Base-by-base conservation (phyloP, 2,888 invertebrate species). In the Cephonodes hylas region DNA sequence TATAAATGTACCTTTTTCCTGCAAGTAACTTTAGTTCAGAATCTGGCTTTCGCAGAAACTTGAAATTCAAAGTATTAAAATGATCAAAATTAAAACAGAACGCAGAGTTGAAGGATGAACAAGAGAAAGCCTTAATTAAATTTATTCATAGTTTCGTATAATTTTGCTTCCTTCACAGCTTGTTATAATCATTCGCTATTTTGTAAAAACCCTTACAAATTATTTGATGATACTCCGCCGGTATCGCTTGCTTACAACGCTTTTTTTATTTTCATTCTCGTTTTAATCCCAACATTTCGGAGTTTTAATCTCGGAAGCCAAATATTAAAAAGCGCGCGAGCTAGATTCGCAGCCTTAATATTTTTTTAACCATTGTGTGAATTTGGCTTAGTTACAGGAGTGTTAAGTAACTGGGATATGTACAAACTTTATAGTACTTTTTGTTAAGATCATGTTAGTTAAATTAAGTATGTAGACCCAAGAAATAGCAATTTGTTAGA, bases 211-310 rank as follows among this genome's bases (percentile, higher is more conserved):
- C 31, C 13, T 8, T 18, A 31, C 18, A 53, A 18, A 10, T 31
- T 31, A 53, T 53, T 27, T 53, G 18, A 53, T 31, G 18, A 53
- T 27, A 53, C 1, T 27, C 1, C n/a, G 15, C 31, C 18, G 18
- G 10, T 27, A 53, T 31, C 5, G 53, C 53, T 31, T 18, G 31
- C 31, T 53, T 18, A 0, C 53, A 15, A 31, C 27, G 18, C 18
- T 31, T 53, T 60, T 38, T 38, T 27, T 8, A 13, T 38, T 7
- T 42, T 42, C 22, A 15, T 25, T 18, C 42, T 42, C 18, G 1
- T 25, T 42, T 58, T 58, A 58, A 58, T 44, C 42, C 25, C 42
- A 23, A 15, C 58, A 58, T 53, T 53, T 31, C 31, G 31, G 53
- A 31, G 27, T 18, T 27, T 27, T 53, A 53, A 53, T 53, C 53